Evolutionary conservation across 2,797 vertebrate genomes (phyloP).

Genomic region (Hapalemur alaotrensis): DNA sequence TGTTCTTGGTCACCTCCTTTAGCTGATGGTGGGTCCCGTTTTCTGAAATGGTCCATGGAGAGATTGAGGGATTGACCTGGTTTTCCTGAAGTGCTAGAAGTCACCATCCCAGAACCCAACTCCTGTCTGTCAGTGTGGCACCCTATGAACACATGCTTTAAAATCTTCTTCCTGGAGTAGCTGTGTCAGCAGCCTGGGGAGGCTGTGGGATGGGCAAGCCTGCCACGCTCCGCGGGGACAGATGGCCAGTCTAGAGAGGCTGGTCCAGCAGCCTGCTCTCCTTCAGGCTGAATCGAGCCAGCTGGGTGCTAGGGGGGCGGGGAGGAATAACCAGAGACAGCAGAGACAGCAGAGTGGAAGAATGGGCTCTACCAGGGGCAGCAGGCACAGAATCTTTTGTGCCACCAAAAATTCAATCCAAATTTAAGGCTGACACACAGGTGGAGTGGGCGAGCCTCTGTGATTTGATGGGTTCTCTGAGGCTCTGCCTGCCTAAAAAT

Average conservation of each 20-base stretch:
- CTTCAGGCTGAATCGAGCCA: slow-evolving; percentile 5
- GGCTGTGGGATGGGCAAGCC: background rate
- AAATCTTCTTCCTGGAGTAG: background rate
- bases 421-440: slow-evolving; percentile 70
- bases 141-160: background rate
- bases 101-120: background rate
- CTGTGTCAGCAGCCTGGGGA: background rate
- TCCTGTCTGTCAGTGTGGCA: background rate
- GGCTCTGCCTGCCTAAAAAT: slow-evolving; percentile 73
- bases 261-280: background rate
- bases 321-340: background rate
- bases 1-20: background rate
- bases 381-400: slow-evolving; percentile 57
- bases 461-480: slow-evolving; percentile 68
- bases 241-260: background rate
- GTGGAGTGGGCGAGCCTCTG: slow-evolving; percentile 63
- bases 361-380: background rate
- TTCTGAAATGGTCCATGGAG: background rate
- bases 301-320: background rate
- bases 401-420: slow-evolving; percentile 58
- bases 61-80: background rate
- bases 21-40: background rate
- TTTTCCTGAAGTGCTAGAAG: background rate
- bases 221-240: background rate
- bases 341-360: background rate